A percentile compares a stretch with the other conserved stretches of the same genome.
phyloP scores from a whole-genome alignment of 2,797 vertebrate species.

The Lepidocolaptes lacrymiger region DNA sequence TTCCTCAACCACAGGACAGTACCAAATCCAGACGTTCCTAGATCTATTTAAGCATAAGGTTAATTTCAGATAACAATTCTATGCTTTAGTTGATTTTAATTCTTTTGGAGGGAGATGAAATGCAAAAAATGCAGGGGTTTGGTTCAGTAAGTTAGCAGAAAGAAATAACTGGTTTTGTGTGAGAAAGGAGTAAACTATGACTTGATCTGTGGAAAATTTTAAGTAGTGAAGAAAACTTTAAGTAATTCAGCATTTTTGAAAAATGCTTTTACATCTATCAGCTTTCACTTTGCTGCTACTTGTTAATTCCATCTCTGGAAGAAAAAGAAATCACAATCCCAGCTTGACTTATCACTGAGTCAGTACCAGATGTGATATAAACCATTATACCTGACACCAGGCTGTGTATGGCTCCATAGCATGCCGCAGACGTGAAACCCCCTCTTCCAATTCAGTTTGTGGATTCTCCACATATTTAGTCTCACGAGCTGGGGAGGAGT shows the following conservation, averaged over 20 bases:
- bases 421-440: conserved; percentile 81
- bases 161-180: not conserved
- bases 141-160: not conserved
- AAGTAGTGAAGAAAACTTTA: not conserved
- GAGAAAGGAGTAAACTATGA: not conserved
- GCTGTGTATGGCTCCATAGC: conserved; percentile 81
- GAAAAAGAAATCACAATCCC: not conserved
- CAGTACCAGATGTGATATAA: not conserved
- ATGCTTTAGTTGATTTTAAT: not conserved
- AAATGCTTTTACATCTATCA: not conserved
- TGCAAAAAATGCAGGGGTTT: not conserved
- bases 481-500: conserved; percentile 80
- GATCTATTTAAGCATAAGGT: not conserved
- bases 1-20: not conserved
- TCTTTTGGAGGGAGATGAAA: not conserved
- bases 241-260: not conserved
- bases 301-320: not conserved
- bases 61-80: not conserved
- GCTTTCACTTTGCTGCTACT: not conserved
- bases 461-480: conserved; percentile 76
- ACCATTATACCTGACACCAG: conserved; percentile 84
- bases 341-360: not conserved
- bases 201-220: not conserved
- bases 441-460: conserved; percentile 82
- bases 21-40: not conserved